Base-by-base conservation (phyloP, 2,888 invertebrate species). In the Hydraecia micacea region DNA sequence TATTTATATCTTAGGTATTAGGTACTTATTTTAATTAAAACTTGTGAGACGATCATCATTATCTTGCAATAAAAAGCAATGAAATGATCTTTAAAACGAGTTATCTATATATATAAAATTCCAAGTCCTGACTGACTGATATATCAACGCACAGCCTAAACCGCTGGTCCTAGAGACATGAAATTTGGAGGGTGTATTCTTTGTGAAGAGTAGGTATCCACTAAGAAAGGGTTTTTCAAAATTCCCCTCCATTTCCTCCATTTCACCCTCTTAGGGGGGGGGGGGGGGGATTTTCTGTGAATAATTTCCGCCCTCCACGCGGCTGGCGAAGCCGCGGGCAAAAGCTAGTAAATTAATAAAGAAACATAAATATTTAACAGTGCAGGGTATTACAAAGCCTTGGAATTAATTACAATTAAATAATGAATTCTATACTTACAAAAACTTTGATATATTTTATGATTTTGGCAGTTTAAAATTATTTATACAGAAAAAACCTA, bases 11-110 rank as follows among this genome's bases (percentile, higher is more conserved):
- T 21, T 28, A 67, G 11, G 28, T 69, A 39, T 79, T 15, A 32
- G 32, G 32, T 32, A 9, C 25, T 58, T 42, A 46, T 55, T 71
- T 70, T 28, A 80, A 78, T 63, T 63, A 36, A 80, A 63, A 18
- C 28, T 63, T 18, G 39, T 7, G 62, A 60, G 6, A 66, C 13
- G 8, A 46, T 15, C 25, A 39, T 42, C 1, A 13, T 32, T 39
- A 36, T 18, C 0, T 15, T 69, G 0, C 8, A 71, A 36, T 63
- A 65, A 58, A 71, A 66, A n/a, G 6, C 6, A 32, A 36, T n/a
- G 0, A 55, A 18, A 32, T 55, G 5, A 63, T 66, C 7, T 75
- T 46, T 3, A 46, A 39, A 80, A 39, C 49, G 15, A n/a, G 42
- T 36, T 62, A 32, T 32, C 32, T 32, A 32, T 2, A 32, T 1